Base-by-base conservation (phyloP, 2,113 vertebrate genomes). In the Laticauda laticaudata region DNA sequence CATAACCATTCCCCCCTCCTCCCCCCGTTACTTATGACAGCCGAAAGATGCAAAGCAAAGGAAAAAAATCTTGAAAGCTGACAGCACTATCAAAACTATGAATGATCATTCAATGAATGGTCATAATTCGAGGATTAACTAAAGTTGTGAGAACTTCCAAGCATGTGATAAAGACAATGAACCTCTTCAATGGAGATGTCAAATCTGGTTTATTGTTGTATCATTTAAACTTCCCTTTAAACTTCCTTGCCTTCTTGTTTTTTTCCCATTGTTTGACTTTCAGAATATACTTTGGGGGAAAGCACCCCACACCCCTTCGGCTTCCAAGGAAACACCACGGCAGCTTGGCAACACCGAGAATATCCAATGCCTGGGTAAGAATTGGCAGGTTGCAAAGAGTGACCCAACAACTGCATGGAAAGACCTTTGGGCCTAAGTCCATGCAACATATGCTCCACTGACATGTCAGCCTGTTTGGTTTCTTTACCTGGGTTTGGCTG, bases 261-360 rank as follows among this genome's bases (percentile, higher is more conserved):
- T 75, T 20, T 24, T 75, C 11, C 55, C 57, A 89, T 1, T 0
- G 87, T 59, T 48, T 57, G 34, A 26, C 15, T 64, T 87, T 59
- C 96, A 99, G 99, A 99, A 8, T 99, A 98, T 12, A 95, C 96
- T 61, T 90, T 96, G 26, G 97, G 96, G 0, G 97, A 97, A 26
- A 61, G 94, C 43, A 92, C 96, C 48, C 95, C 96, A 0, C 98
- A 98, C 55, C 94, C 98, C 0, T 98, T 98, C 88, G 45, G 91
- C 94, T 94, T 97, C 92, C 98, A 98, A 87, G 97, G 98, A 54
- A 95, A 97, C 56, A 86, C 97, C 26, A 85, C 97, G n/a, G 98
- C 97, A 59, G 93, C 97, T 0, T 99, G 99, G 99, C 98, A 96
- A 93, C 95, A 18, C 88, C 94, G 64, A 96, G 98, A 99, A 29